Evolutionary conservation across 1,140 invertebrate species (phyloP).

Genomic region (Drosophila carrolli): DNA sequence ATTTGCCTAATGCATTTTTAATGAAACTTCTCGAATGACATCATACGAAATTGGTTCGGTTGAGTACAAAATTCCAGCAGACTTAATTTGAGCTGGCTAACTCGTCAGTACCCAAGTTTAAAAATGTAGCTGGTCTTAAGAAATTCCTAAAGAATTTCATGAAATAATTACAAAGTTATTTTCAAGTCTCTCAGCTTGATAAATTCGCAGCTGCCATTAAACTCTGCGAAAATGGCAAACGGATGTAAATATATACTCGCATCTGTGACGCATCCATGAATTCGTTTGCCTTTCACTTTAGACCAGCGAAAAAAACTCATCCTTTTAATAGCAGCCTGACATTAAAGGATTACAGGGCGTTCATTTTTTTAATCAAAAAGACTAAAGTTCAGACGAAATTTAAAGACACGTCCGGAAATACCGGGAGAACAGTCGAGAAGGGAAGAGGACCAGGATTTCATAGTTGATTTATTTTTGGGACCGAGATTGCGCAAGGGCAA

Average conservation of each 20-base stretch:
- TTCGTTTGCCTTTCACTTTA: slow-evolving; percentile 45
- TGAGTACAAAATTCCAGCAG: slow-evolving; percentile 11
- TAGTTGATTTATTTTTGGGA: slow-evolving; percentile 57
- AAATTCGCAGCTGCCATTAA: slow-evolving; percentile 23
- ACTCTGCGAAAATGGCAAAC: slow-evolving; percentile 18
- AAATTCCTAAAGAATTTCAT: slow-evolving; percentile 18
- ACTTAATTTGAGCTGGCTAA: slow-evolving; percentile 6
- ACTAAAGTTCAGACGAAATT: slow-evolving; percentile 4
- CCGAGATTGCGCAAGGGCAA: slow-evolving; percentile 40
- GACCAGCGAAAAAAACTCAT: slow-evolving; percentile 13
- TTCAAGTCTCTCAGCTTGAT: slow-evolving; percentile 5
- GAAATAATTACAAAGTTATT: slow-evolving; percentile 18
- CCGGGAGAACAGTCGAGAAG: slow-evolving; percentile 7
- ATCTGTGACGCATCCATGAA: slow-evolving; percentile 29
- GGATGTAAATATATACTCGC: slow-evolving; percentile 38
- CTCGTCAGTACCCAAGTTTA: neutral
- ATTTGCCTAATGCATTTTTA: slow-evolving; percentile 76
- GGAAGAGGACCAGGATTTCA: slow-evolving; percentile 30
- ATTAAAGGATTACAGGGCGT: slow-evolving; percentile 61
- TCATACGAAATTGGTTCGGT: slow-evolving; percentile 27
- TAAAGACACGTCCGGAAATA: slow-evolving; percentile 26
- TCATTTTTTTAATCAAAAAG: slow-evolving; percentile 26
- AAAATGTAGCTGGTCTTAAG: slow-evolving; percentile 1
- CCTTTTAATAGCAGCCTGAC: slow-evolving; percentile 46
- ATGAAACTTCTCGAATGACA: slow-evolving; percentile 45